Conservation (phyloP, 2,113 vertebrate genomes). For the Camelus bactrianus region DNA sequence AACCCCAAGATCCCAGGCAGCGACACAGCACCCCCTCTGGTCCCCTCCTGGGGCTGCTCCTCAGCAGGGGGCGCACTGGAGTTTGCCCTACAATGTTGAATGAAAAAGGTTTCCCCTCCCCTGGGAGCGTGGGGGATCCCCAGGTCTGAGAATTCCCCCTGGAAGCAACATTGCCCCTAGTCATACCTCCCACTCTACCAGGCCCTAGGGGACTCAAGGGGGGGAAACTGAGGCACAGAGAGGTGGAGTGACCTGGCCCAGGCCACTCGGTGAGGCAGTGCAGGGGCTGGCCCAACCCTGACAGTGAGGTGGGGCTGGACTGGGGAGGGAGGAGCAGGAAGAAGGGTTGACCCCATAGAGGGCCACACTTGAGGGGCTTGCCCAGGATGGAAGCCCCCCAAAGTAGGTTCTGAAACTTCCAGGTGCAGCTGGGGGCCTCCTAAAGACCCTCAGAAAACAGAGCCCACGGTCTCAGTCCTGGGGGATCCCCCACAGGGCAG, state of each 20-base stretch:
- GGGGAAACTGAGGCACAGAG: constrained; percentile 84
- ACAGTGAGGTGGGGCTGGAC: constrained; percentile 66
- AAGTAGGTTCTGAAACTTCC: constrained; percentile 74
- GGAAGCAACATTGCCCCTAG: constrained; percentile 77
- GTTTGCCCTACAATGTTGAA: constrained; percentile 74
- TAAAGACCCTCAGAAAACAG: constrained; percentile 68
- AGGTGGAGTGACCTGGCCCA: constrained; percentile 80
- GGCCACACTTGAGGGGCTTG: constrained; percentile 64
- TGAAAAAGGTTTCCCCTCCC: constrained; percentile 84
- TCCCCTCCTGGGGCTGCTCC: constrained; percentile 75
- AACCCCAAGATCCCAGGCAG: constrained; percentile 68
- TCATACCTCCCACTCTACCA: constrained; percentile 78
- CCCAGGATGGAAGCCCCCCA: constrained; percentile 60
- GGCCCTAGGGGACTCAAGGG: constrained; percentile 76
- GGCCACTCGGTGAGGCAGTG: constrained; percentile 83
- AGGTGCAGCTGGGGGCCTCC: constrained; percentile 59
- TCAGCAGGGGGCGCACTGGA: constrained; percentile 62
- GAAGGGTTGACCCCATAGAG: constrained; percentile 61
- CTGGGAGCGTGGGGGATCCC: constrained; percentile 70
- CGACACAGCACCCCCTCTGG: constrained; percentile 69
- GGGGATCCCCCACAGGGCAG: neutral
- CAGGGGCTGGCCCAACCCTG: constrained; percentile 81
- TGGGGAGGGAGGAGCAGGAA: constrained; percentile 41
- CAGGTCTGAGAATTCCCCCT: constrained; percentile 71
- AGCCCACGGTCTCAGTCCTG: constrained; percentile 69